Evolutionary conservation across 2,888 invertebrate species (phyloP), one percentile per base, ranked within the genome.

Genomic region (Sialis fuliginosa): DNA sequence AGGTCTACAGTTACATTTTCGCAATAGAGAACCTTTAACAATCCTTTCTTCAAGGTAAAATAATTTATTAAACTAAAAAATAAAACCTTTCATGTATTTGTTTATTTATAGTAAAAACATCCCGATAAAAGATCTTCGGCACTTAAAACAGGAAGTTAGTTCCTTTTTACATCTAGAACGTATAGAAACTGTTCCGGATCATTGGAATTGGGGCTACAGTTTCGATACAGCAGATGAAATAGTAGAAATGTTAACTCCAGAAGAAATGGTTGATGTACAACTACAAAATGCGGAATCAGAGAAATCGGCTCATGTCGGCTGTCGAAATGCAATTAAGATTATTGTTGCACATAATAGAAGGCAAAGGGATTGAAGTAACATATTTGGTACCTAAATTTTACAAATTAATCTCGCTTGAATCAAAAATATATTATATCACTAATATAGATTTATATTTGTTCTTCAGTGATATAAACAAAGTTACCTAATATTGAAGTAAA

Each of bases 111-210:
- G 22, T 31, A 42, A 31, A 31, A 42, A 42, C 13, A 42, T 30
- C 10, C 22, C 42, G 22, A 7, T 9, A 31, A 42, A 30, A 30
- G 30, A 42, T 31, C 10, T 31, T 10, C 13, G 31, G 30, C 13
- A 10, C 4, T 9, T 42, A 6, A 13, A 31, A 10, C 22, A 42
- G 10, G 31, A 7, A 31, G 31, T 42, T 8, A 31, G 42, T 31
- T 31, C 32, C 30, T 42, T 42, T 6, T 31, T 42, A 42, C 42
- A 42, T 42, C n/a, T 42, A 42, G 42, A 42, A 31, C 22, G 42
- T 31, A 30, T 42, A 22, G 42, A 42, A 42, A 42, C 22, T 6
- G 42, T 42, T 22, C 22, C 42, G 13, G 10, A 12, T 31, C 22
- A 31, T 22, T 31, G 22, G 30, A 42, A 31, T 30, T 7, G 10